Evolutionary conservation across 2,113 vertebrate genomes (phyloP), one percentile per base, ranked within the genome.

Genomic region (Serilophus lunatus): DNA sequence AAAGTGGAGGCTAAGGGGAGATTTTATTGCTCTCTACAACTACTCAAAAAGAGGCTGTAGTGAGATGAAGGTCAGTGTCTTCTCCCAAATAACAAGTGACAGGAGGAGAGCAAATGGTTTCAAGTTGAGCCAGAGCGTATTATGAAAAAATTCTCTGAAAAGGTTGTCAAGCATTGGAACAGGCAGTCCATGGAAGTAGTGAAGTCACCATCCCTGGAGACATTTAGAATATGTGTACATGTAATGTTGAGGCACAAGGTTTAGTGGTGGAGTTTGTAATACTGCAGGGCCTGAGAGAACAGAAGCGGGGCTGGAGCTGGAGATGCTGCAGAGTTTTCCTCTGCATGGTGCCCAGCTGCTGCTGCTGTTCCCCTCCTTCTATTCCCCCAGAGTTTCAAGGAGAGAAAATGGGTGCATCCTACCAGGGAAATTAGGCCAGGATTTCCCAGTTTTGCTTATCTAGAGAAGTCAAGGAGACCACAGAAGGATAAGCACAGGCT

Each of bases 251-350:
- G 53, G 44, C 36, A 29, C 18, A 4, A 38, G 8, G 36, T 59
- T 74, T 66, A 44, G n/a, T 45, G 24, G 45, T 74, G 8, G 12
- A n/a, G 38, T 82, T 66, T 29, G 23, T 45, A 24, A n/a, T 82
- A 20, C n/a, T 53, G 10, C 19, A 60, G 53, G 16, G 24, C 8
- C n/a, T 25, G 24, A 60, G 38, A 26, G 28, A 47, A 53, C 5
- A 26, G 1, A 4, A 81, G 17, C 0, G 0, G 10, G 10, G 3
- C 31, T 63, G 68, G 42, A 77, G 47, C 33, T 90, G 63, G 20
- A 8, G 10, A 65, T 19, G 24, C 31, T 47, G 35, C 23, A 68
- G 35, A 17, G 28, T 35, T 82, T 19, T 77, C 23, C 22, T 66
- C 49, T 65, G n/a, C 22, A n/a, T 3, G 6, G 4, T 74, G 25